Base-by-base conservation (phyloP, 1,140 invertebrate genomes). In the Xylocopa sonorina region DNA sequence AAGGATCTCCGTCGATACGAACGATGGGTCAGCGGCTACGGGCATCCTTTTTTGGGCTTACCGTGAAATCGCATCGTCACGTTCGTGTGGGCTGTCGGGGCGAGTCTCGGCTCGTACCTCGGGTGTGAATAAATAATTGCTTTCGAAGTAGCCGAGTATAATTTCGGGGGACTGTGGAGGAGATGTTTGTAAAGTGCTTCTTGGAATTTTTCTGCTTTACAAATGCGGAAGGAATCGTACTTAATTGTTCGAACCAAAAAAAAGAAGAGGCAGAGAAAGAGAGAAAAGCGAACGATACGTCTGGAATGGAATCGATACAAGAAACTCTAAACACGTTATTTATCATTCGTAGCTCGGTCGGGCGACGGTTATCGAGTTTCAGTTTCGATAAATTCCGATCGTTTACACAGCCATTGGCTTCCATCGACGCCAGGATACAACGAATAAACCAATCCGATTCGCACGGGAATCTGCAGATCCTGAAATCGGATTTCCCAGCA, bases 401-500 rank as follows among this genome's bases (percentile, higher is more conserved):
- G 41, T 68, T 57, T 68, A 48, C 63, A 57, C 6, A 21, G 10
- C 14, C 41, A 16, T 41, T 50, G 18, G 32, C 14, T 24, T 12
- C 32, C 32, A 38, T 18, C 43, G 46, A 32, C 38, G 57, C 6
- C 34, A 32, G 55, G 75, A 78, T 51, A 41, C 66, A 21, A 51
- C 66, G 24, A 51, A 48, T 76, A 67, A 78, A 78, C 46, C 55
- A 71, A 71, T 78, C 24, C 5, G 32, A 69, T 71, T 68, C 29
- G 21, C 55, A 32, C 50, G 63, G 64, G 63, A 57, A 51, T 60
- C 43, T 32, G 21, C 55, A 16, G 66, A 3, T 62, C 12, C 27
- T 29, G 67, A 43, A 78, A 71, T 60, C 66, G 46, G 27, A 78
- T 78, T 78, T 60, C 55, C 67, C 67, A 48, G 43, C 16, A 69